These are phyloP conservation scores for Calosoma granatense DNA, from an alignment of 1,140 invertebrate genomes.

Conservation along the genomic window DNA sequence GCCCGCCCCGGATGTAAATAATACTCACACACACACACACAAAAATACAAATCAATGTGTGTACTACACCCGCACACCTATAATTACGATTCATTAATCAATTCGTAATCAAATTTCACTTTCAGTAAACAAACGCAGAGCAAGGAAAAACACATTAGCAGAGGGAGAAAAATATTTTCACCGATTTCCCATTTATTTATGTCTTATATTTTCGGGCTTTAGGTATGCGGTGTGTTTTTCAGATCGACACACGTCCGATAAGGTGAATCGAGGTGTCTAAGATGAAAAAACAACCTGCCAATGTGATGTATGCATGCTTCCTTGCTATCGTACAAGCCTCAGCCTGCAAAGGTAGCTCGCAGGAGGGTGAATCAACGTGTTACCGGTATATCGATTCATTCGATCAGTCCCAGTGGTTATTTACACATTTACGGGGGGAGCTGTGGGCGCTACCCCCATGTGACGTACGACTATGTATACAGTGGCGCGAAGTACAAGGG, in stretches of 20 bases:
- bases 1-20: no score
- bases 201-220: neutral
- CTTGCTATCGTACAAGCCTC: no score
- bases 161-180: neutral
- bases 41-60: no score
- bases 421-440: neutral
- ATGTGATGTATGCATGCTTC: neutral
- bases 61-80: no score
- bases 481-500: no score
- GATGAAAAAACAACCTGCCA: constrained; percentile 1
- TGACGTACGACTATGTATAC: no score
- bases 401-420: no score
- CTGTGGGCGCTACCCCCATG: neutral
- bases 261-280: neutral
- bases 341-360: no score
- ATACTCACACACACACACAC: no score
- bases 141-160: neutral
- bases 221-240: neutral
- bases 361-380: neutral
- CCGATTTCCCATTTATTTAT: neutral
- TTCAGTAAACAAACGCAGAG: no score
- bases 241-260: constrained; percentile 1
- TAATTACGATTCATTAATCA: no score
- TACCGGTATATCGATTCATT: neutral
- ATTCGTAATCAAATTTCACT: no score